A percentile compares a stretch with the other conserved stretches of the same genome.
These are phyloP conservation scores for Nymphalis polychloros DNA, from an alignment of 2,888 invertebrate species.

Conservation along the genomic window DNA sequence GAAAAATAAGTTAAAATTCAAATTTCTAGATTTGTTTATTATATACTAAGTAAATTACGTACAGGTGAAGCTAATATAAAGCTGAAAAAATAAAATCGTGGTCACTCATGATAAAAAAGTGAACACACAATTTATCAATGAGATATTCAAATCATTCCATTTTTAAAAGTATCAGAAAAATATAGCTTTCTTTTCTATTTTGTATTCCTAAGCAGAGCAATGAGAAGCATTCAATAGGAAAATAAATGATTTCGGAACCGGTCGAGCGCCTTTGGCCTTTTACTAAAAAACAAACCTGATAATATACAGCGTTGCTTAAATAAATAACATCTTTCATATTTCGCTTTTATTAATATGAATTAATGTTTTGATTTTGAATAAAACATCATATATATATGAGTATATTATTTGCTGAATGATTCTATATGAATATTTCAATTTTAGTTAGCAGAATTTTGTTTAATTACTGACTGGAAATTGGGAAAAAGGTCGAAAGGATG, in stretches of 20 bases:
- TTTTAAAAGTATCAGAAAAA: constrained; percentile 26
- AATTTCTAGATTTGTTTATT: too few species aligned
- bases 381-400: not conserved
- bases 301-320: constrained; percentile 18
- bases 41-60: too few species aligned
- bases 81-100: not conserved
- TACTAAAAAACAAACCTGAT: constrained; percentile 26
- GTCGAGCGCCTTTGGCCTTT: constrained; percentile 29
- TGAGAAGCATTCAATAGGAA: constrained; percentile 36
- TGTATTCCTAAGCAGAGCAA: constrained; percentile 33
- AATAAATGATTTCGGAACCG: constrained; percentile 37
- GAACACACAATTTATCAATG: constrained; percentile 22
- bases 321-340: constrained; percentile 11
- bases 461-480: not conserved
- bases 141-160: constrained; percentile 22
- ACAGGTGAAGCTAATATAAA: not conserved
- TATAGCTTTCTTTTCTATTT: constrained; percentile 28
- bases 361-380: constrained; percentile 5
- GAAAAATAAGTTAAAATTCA: too few species aligned
- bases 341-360: not conserved
- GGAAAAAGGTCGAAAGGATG: constrained; percentile 1
- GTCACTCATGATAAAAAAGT: constrained; percentile 5
- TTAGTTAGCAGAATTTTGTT: not conserved
- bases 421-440: constrained; percentile 2
- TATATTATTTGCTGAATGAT: not conserved